phyloP scores from a whole-genome alignment of 92 coral and sea anemone genomes.

The Porites cylindrica region DNA sequence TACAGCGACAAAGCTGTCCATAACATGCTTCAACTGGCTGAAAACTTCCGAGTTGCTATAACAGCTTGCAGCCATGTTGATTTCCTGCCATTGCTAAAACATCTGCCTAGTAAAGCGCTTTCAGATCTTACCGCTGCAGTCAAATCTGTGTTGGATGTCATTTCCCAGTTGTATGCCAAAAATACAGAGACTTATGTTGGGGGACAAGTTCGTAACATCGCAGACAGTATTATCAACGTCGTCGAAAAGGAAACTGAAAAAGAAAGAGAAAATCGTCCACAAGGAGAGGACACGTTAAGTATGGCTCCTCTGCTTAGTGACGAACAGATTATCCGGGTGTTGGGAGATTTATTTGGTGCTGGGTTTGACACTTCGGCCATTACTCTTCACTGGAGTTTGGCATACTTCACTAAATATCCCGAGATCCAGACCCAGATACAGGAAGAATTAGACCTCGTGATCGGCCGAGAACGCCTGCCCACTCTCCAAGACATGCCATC shows the following conservation, averaged over 20 bases:
- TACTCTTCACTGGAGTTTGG: constrained; percentile 73
- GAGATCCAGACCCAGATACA: constrained; percentile 73
- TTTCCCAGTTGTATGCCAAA: constrained; percentile 52
- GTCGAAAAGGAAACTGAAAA: constrained; percentile 46
- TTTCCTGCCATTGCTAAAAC: constrained; percentile 75
- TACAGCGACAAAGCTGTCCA: constrained; percentile 52
- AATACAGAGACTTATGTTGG: constrained; percentile 67
- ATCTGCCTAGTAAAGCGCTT: constrained; percentile 58
- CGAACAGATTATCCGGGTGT: constrained; percentile 13
- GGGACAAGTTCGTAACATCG: constrained; percentile 76
- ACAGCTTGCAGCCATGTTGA: constrained; percentile 63
- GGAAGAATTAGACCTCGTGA: constrained; percentile 68
- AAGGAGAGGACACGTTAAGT: constrained; percentile 24
- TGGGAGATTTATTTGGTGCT: constrained; percentile 76
- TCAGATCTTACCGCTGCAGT: constrained; percentile 27
- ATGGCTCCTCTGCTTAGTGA: constrained; percentile 36
- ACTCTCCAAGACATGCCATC: constrained; percentile 53
- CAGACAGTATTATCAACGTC: constrained; percentile 73
- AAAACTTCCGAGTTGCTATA: constrained; percentile 57
- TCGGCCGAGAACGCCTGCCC: constrained; percentile 71
- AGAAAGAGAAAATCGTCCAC: constrained; percentile 5
- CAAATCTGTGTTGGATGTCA: constrained; percentile 10
- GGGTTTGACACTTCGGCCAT: constrained; percentile 75
- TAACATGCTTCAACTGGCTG: constrained; percentile 49
- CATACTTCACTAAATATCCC: constrained; percentile 68